Evolutionary conservation across 2,888 invertebrate species (phyloP).

Genomic region (Brachypalpus laphriformis): DNA sequence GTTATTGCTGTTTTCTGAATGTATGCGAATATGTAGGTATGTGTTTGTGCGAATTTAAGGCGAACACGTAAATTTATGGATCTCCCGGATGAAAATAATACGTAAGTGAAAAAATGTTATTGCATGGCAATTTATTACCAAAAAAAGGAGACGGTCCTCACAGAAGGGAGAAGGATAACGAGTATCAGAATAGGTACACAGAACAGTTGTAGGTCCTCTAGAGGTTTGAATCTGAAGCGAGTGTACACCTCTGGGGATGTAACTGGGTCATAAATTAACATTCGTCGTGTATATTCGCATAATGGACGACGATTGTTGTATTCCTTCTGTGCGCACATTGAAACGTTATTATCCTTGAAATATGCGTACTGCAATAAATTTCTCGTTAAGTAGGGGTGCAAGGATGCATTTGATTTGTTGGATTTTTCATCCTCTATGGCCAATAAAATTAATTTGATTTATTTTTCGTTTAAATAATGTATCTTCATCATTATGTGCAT

Average conservation of each 20-base stretch:
- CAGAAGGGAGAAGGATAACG: conserved; percentile 47
- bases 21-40: not conserved
- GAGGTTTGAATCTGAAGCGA: conserved; percentile 67
- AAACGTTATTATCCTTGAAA: conserved; percentile 59
- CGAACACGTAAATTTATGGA: conserved; percentile 69
- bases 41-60: conserved; percentile 54
- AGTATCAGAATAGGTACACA: conserved; percentile 29
- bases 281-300: conserved; percentile 60
- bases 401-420: conserved; percentile 57
- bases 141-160: conserved; percentile 28
- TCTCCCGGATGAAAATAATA: conserved; percentile 63
- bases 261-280: conserved; percentile 70
- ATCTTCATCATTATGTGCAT: not conserved
- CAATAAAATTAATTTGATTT: conserved; percentile 62
- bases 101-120: conserved; percentile 73
- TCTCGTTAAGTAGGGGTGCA: conserved; percentile 5
- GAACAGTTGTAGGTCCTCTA: conserved; percentile 58
- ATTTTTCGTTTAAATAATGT: not conserved
- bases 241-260: conserved; percentile 62
- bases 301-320: conserved; percentile 53
- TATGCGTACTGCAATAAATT: conserved; percentile 59
- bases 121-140: conserved; percentile 72
- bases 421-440: conserved; percentile 1
- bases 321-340: conserved; percentile 47
- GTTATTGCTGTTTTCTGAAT: conserved; percentile 21